Base-by-base conservation (phyloP, 2,888 invertebrate genomes). In the Eumacrocentrus americanus region DNA sequence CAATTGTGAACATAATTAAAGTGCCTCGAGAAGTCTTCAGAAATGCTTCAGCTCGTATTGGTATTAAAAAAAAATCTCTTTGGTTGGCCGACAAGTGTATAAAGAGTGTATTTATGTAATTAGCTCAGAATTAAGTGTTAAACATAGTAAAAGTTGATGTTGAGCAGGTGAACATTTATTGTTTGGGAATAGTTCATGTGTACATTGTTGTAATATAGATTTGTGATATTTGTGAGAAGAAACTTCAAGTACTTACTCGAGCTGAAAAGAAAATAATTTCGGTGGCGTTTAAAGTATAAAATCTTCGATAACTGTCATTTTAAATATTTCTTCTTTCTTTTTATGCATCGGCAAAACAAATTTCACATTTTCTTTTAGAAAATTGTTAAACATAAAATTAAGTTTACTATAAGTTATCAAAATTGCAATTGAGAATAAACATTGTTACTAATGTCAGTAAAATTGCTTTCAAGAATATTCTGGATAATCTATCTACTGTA, bases 101-200 rank as follows among this genome's bases (percentile, higher is more conserved):
- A 79, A 78, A 79, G 69, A 69, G 67, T 78, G 78, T 79, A 78
- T 77, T 77, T 78, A 77, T 79, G 77, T 80, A 77, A 79, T 79
- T 79, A 51, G 59, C 29, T 37, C n/a, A 46, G 51, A n/a, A 18
- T 16, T 52, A 12, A 23, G 11, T 57, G 2, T 35, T 54, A 9
- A 18, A 20, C 37, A 35, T 9, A 14, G 5, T 23, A 16, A 44
- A 25, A 29, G 9, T 29, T 29, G 9, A 29, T 29, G 29, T 29
- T 4, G 1, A 40, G 16, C 18, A 11, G 11, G 11, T 23, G 22
- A 51, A n/a, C 11, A 42, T 25, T 11, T 20, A 35, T 9, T 14
- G 40, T 18, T n/a, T 4, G 22, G 22, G 14, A 44, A 34, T 18
- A 50, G 37, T 48, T 16, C 29, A 42, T 50, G 14, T 80, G 79